These are phyloP conservation scores for Holothuria leucospilota DNA, from an alignment of 53 echinoderm and acorn worm genomes.

Conservation along the genomic window DNA sequence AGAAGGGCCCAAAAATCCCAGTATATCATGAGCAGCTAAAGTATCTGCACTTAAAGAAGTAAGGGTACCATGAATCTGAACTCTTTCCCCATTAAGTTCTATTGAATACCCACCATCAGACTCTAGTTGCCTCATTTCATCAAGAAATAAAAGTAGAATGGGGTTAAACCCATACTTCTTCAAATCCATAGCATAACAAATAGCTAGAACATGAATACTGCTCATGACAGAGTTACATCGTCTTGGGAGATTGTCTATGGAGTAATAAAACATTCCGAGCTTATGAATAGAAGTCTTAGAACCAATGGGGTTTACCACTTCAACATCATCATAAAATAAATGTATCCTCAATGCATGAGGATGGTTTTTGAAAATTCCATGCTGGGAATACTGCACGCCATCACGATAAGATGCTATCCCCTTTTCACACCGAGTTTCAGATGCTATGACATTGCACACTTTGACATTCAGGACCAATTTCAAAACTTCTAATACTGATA, in stretches of 20 bases:
- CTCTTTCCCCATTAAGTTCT: neutral
- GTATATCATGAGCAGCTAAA: conserved; percentile 70
- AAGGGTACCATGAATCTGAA: conserved; percentile 57
- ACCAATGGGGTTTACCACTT: conserved; percentile 66
- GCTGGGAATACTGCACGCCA: no score
- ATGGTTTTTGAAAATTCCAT: no score
- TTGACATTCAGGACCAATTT: conserved; percentile 33
- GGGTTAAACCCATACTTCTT: conserved; percentile 69
- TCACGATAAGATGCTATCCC: no score
- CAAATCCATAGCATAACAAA: conserved; percentile 43
- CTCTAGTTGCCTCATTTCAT: conserved; percentile 69
- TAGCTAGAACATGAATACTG: conserved; percentile 58
- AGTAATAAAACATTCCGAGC: conserved; percentile 60
- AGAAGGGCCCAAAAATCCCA: conserved; percentile 64
- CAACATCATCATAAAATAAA: conserved; percentile 69
- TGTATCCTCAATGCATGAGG: conserved; percentile 55
- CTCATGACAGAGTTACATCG: conserved; percentile 55
- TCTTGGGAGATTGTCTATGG: conserved; percentile 65
- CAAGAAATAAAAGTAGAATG: conserved; percentile 56
- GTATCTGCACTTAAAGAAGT: conserved; percentile 61
- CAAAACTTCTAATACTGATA: conserved; percentile 60
- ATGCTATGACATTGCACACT: neutral
- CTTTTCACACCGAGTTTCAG: no score
- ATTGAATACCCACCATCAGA: conserved; percentile 56
- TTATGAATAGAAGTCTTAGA: conserved; percentile 60